These are phyloP conservation scores for Neomicropteryx cornuta DNA, from an alignment of 1,140 invertebrate species.

Conservation along the genomic window DNA sequence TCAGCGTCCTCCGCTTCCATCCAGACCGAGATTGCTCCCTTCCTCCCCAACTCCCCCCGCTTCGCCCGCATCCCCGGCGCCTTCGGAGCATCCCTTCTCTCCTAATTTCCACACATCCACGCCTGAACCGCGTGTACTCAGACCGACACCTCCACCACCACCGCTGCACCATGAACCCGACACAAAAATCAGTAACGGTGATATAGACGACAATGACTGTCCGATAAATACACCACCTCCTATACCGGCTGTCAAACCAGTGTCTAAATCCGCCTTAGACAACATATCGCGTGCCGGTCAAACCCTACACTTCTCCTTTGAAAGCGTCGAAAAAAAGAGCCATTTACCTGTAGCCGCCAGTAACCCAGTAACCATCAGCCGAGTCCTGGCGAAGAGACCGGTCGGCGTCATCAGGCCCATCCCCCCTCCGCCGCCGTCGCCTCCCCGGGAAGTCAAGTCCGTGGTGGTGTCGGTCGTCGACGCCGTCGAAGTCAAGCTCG, in stretches of 20 bases:
- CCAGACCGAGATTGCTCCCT: conserved; percentile 28
- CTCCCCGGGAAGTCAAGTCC: conserved; percentile 5
- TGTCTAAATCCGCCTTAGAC: conserved; percentile 48
- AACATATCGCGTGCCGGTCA: conserved; percentile 57
- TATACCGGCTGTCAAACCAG: conserved; percentile 17
- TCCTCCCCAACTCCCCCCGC: conserved; percentile 9
- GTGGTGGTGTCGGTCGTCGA: conserved; percentile 6
- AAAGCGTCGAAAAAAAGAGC: conserved; percentile 24
- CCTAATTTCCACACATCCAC: conserved; percentile 21
- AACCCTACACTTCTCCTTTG: conserved; percentile 50
- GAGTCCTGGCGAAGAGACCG: conserved; percentile 34
- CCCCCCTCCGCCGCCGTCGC: conserved; percentile 11
- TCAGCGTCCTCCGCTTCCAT: conserved; percentile 27
- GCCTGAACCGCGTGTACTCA: conserved; percentile 27
- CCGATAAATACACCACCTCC: conserved; percentile 12
- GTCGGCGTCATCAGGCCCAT: conserved; percentile 49
- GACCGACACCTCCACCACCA: conserved; percentile 17
- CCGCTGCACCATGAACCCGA: too few relatives aligned
- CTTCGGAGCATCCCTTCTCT: conserved; percentile 9
- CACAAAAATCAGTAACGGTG: conserved; percentile 11
- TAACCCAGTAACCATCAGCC: conserved; percentile 25
- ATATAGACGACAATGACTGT: conserved; percentile 4
- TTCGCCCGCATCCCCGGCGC: too few relatives aligned
- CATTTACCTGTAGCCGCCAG: conserved; percentile 39
- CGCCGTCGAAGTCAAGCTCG: conserved; percentile 26